Evolutionary conservation across 92 coral and sea anemone species (phyloP).

Genomic region (Blastomussa wellsi): DNA sequence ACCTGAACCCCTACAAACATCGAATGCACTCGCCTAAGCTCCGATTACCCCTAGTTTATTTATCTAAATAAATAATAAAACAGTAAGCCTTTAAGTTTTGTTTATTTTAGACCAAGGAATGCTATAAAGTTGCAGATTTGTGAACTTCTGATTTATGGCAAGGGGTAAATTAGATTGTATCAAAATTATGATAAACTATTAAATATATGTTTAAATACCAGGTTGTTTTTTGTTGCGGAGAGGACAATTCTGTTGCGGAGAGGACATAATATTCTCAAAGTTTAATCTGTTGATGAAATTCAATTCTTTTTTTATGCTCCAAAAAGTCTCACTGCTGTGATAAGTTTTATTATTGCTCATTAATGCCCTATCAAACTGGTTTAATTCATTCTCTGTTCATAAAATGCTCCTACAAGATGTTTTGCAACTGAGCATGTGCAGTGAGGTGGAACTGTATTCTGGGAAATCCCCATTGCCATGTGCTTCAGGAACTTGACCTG

Average conservation of each 20-base stretch:
- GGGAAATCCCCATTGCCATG: conserved; percentile 10
- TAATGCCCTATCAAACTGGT: background rate
- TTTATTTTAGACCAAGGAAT: background rate
- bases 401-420: background rate
- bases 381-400: background rate
- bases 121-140: background rate
- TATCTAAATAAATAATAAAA: too few species aligned
- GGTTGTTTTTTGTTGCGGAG: background rate
- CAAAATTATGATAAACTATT: conserved; percentile 1
- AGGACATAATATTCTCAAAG: background rate
- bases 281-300: background rate
- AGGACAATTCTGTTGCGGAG: background rate
- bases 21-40: too few species aligned
- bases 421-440: conserved; percentile 21
- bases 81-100: background rate
- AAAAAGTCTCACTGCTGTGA: background rate
- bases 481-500: conserved; percentile 10
- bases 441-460: conserved; percentile 1
- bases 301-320: background rate
- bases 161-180: background rate
- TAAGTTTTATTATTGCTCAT: background rate
- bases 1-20: too few species aligned
- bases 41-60: too few species aligned
- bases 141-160: conserved; percentile 15
- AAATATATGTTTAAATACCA: background rate